Evolutionary conservation across 2,888 invertebrate genomes (phyloP), one percentile per base, ranked within the genome.

Genomic region (Biston stratarius): DNA sequence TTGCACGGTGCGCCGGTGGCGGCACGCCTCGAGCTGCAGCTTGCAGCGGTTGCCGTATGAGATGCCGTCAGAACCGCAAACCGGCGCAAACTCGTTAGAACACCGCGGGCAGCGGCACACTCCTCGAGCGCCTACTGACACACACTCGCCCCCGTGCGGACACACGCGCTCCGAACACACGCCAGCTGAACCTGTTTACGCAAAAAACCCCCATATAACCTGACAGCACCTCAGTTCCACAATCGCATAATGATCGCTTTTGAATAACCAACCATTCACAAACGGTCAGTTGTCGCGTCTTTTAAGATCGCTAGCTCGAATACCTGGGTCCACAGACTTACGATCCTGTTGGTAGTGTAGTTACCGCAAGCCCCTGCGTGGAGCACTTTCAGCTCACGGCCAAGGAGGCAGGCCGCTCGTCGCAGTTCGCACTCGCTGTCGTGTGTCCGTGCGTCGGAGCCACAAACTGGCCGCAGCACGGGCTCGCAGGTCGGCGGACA

Each of bases 91-190:
- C 92, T 97, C 97, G 76, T 96, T 96, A 63, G 97, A 96, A 86
- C 97, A 97, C 58, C 95, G 95, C 48, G 97, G 97, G 88, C 98
- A 99, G 78, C 97, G 96, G 88, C 98, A 99, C 73, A 95, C 95
- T 47, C 98, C 96, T 63, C 95, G 94, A 12, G 96, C 96, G 61
- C 97, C 97, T 70, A 95, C 95, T 74, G 96, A 85, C n/a, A 92
- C 86, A 74, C 93, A 94, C 82, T 92, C 94, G 66, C 97, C 97
- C 66, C 97, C 97, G 87, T 96, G 96, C 73, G 96, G 96, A 85
- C 98, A 98, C 78, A 94, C 95, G 68, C 96, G 95, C 42, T 95
- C 95, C 47, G 95, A 95, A 85, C 96, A 96, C 38, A 96, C 95
- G 38, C 96, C 96, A 82, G 94, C 95, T 45, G 95, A 95, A 57